Conservation (phyloP, 2,113 vertebrate genomes). For the Dermatemys mawii region DNA sequence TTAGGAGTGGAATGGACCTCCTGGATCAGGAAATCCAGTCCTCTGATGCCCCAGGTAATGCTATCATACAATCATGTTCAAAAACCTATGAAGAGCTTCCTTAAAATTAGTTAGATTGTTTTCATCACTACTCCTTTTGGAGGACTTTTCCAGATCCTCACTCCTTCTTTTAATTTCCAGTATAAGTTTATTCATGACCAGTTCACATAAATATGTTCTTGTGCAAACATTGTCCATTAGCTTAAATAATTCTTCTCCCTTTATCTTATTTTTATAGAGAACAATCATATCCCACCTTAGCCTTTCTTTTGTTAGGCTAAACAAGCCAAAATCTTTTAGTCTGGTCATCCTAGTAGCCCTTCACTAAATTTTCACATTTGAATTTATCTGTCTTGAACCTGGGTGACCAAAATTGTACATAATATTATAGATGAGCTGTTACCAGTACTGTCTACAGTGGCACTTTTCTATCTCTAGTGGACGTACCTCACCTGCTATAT, state of each 20-base stretch:
- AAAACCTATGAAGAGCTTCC: background rate
- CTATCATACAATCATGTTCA: background rate
- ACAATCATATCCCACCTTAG: background rate
- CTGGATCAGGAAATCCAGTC: background rate
- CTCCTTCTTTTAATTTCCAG: background rate
- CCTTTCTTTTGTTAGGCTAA: background rate
- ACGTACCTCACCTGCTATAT: background rate
- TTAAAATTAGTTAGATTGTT: fast-evolving
- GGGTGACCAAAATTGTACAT: background rate
- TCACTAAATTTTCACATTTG: background rate
- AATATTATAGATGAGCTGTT: background rate
- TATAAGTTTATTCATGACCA: background rate
- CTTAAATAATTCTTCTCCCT: background rate
- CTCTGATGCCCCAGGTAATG: background rate
- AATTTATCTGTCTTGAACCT: background rate
- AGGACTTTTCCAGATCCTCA: background rate
- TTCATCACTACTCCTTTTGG: background rate
- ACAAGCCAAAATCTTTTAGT: background rate
- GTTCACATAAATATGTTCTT: background rate
- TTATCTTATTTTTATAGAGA: background rate
- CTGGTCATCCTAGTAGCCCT: background rate
- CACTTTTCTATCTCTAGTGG: background rate
- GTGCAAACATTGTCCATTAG: background rate
- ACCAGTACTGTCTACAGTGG: background rate
- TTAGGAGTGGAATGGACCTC: background rate